Evolutionary conservation across 1,140 invertebrate genomes (phyloP).

Genomic region (Leptopilina clavipes): DNA sequence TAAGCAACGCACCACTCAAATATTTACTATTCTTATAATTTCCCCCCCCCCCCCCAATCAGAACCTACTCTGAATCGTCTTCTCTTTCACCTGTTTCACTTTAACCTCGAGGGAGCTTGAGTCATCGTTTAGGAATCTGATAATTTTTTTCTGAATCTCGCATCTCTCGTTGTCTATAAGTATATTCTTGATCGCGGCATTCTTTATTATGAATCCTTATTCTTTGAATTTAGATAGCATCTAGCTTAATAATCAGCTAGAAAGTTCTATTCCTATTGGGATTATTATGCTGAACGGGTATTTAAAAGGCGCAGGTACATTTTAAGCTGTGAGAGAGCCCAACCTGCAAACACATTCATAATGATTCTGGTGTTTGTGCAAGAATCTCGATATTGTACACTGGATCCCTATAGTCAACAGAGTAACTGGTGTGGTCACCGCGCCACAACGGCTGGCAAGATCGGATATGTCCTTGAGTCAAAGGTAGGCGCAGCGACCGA

Average conservation of each 20-base stretch:
- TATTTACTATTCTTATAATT: neutral
- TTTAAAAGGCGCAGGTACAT: neutral
- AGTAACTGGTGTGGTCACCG: conserved; percentile 60
- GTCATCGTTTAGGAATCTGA: conserved; percentile 63
- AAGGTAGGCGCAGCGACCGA: conserved; percentile 61
- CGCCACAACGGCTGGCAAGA: conserved; percentile 71
- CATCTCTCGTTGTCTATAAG: conserved; percentile 36
- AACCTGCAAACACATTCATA: neutral
- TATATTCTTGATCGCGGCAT: neutral
- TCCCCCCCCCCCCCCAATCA: neutral
- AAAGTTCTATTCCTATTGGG: conserved; percentile 2
- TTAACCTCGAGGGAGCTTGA: conserved; percentile 36
- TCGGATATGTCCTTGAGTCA: conserved; percentile 74
- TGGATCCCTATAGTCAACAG: conserved; percentile 40
- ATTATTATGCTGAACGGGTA: neutral
- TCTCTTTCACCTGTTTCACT: conserved; percentile 16
- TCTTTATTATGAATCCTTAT: neutral
- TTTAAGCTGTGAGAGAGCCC: neutral
- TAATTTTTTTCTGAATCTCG: conserved; percentile 50
- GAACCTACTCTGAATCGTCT: neutral
- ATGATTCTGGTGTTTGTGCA: neutral
- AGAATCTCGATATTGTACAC: neutral
- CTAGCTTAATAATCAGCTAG: neutral
- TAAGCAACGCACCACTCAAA: too few relatives aligned
- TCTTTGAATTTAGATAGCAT: neutral